These are phyloP conservation scores for Hippocampus zosterae DNA, from an alignment of 2,113 vertebrate genomes.

Conservation along the genomic window DNA sequence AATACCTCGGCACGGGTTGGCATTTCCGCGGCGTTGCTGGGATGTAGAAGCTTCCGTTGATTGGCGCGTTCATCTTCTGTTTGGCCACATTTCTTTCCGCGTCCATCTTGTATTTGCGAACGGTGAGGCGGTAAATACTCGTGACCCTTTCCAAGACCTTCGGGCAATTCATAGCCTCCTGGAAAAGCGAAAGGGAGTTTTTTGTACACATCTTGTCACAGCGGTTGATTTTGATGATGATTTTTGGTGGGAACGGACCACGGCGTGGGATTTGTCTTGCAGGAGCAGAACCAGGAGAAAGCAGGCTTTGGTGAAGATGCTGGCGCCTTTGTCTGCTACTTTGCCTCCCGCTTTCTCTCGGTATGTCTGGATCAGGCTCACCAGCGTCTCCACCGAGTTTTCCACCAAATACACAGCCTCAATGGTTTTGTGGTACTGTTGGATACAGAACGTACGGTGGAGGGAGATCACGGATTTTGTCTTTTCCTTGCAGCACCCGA, in stretches of 20 bases:
- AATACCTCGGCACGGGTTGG: conserved; percentile 77
- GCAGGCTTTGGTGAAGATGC: conserved; percentile 92
- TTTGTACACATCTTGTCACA: background rate
- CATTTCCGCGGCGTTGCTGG: conserved; percentile 76
- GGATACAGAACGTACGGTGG: background rate
- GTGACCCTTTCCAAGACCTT: conserved; percentile 74
- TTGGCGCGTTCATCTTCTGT: conserved; percentile 69
- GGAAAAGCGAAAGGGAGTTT: conserved; percentile 3
- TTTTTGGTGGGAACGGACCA: conserved; percentile 54
- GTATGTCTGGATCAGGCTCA: conserved; percentile 86
- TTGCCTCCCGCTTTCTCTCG: conserved; percentile 86
- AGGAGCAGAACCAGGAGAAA: conserved; percentile 85
- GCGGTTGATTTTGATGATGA: background rate
- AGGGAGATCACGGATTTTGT: background rate
- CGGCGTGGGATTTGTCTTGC: conserved; percentile 71
- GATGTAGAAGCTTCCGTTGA: conserved; percentile 58
- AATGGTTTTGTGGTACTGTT: conserved; percentile 83
- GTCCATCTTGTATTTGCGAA: conserved; percentile 81
- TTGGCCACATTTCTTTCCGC: conserved; percentile 71
- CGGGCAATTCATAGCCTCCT: conserved; percentile 78
- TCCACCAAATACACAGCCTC: conserved; percentile 79
- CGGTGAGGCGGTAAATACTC: conserved; percentile 80
- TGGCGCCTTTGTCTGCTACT: conserved; percentile 82
- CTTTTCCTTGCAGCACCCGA: too few species aligned
- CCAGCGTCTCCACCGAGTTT: conserved; percentile 79